Base-by-base conservation (phyloP, 1,140 invertebrate genomes). In the Neodiprion virginianus region DNA sequence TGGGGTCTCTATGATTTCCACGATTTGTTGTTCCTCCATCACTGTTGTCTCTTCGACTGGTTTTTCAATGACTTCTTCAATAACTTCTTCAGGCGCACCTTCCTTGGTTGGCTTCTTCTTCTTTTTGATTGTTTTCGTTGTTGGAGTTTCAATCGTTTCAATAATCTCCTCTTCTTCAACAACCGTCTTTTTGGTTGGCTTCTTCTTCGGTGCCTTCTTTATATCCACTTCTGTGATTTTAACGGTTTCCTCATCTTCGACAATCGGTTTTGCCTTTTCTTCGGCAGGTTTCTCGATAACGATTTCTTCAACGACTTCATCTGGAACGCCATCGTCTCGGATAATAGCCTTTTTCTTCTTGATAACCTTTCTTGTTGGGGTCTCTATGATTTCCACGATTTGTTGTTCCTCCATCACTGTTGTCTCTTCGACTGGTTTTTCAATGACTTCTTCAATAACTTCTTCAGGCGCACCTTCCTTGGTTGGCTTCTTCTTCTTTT, bases 71-170 rank as follows among this genome's bases (percentile, higher is more conserved):
- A 79, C 74, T 8, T 79, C 76, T 69, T 80, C 78, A 28, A 79
- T 48, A 1, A 78, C 74, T 53, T 79, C 74, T 47, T 75, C 79
- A 69, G 67, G 67, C 11, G 67, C 67, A 69, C 79, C 73, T 66
- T 65, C 79, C 74, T 74, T 77, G 7, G 79, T 74, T 70, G 83
- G 69, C 70, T 81, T 77, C 74, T 77, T 77, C 53, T 80, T 76
- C 74, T 80, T 84, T 71, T 84, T 79, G 69, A 77, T 75, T 28
- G 75, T 81, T 71, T 80, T 79, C 72, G 79, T 76, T 69, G 72
- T 78, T 47, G n/a, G 48, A 12, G 40, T 72, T 77, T 67, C 75
- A 61, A 49, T 67, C 74, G 74, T 53, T 68, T 77, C 67, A 28
- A 76, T 17, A 50, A 70, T 66, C 53, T 78, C 40, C 40, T 69